A percentile compares a stretch with the other conserved stretches of the same genome.
These are phyloP conservation scores for Acrossocheilus fasciatus DNA, from an alignment of 2,797 vertebrate species.

Conservation along the genomic window DNA sequence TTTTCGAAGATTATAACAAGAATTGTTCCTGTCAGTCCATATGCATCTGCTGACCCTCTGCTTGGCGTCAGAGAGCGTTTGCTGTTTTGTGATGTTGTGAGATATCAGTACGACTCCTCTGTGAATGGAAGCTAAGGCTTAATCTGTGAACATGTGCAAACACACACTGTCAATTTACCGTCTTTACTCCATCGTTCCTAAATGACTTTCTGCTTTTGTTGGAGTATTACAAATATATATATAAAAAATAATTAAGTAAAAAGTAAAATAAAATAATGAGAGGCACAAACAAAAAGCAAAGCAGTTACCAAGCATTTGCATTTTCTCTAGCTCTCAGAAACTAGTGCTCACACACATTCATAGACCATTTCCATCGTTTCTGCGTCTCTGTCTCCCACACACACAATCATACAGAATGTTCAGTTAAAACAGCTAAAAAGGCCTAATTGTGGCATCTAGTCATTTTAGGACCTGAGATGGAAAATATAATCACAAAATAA, in stretches of 20 bases:
- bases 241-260: conserved; percentile 66
- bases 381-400: neutral
- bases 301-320: conserved; percentile 5
- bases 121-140: conserved; percentile 77
- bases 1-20: conserved; percentile 71
- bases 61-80: conserved; percentile 64
- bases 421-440: conserved; percentile 2
- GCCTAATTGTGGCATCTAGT: conserved; percentile 12
- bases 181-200: neutral
- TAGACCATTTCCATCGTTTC: conserved; percentile 22
- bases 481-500: neutral
- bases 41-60: conserved; percentile 63
- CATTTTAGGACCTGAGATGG: neutral
- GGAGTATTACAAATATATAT: conserved; percentile 74
- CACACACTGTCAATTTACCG: neutral
- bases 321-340: conserved; percentile 24
- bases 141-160: conserved; percentile 80
- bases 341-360: conserved; percentile 37
- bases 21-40: conserved; percentile 48
- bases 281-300: conserved; percentile 74
- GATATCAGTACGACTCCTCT: conserved; percentile 28
- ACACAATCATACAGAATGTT: conserved; percentile 29
- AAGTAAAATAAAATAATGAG: conserved; percentile 68
- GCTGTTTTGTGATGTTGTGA: conserved; percentile 22
- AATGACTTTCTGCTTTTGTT: conserved; percentile 3